Evolutionary conservation across 2,888 invertebrate genomes (phyloP), one percentile per base, ranked within the genome.

Genomic region (Timema podura): DNA sequence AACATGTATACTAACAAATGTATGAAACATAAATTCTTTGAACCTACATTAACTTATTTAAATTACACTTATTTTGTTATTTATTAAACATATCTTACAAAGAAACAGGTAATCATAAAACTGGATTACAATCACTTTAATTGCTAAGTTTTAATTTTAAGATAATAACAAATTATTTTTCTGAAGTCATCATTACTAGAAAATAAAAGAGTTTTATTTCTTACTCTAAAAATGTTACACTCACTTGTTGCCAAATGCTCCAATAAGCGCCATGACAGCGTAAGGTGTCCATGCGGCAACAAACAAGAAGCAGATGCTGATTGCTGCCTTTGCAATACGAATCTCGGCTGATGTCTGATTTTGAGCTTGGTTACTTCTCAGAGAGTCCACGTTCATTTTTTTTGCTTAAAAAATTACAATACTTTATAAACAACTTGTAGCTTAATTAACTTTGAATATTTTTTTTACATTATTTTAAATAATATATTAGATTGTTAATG

Each of bases 231-330:
- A n/a, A n/a, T n/a, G n/a, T n/a, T 7, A 44, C 45, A 74, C 76
- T 78, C 79, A 88, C 87, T 76, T 87, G 80, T 93, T 88, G 30
- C 94, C 94, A 77, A 91, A 93, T 3, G 91, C 91, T 5, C 93
- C 93, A 75, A 91, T 92, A 70, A 94, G 83, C 0, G 95, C 89
- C 77, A 89, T 88, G 0, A 92, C 88, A 0, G 92, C 95, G 78
- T 96, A 96, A 0, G 96, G 96, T 5, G 93, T 93, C 95, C 96
- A 96, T 0, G 95, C 91, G 3, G 91, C 87, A 30, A 95, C 88
- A 80, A 90, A 94, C 5, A 94, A 82, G 80, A 92, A 95, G 77
- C 94, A 91, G 59, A 94, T 90, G 0, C 94, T 91, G 61, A 95
- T 91, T 5, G 93, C 93, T 10, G 95, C 93, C 78, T 94, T 94